Evolutionary conservation across 2,113 vertebrate species (phyloP).

Genomic region (Pica pica): DNA sequence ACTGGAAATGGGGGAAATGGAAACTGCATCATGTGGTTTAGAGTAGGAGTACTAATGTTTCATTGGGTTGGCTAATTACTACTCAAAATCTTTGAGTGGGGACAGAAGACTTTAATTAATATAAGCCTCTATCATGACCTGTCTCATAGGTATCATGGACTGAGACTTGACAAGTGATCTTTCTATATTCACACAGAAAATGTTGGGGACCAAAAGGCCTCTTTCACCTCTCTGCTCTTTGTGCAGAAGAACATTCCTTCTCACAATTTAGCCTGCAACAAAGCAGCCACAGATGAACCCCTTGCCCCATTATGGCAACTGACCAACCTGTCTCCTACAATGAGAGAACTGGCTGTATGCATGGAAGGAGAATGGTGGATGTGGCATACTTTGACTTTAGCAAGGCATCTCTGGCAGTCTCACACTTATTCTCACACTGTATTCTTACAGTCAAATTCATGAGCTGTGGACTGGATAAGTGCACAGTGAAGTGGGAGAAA

Average conservation of each 20-base stretch:
- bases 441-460: background rate
- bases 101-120: background rate
- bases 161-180: background rate
- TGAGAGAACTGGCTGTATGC: background rate
- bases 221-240: background rate
- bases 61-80: background rate
- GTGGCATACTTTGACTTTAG: background rate
- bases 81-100: background rate
- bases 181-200: background rate
- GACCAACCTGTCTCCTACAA: background rate
- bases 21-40: background rate
- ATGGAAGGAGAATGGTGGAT: background rate
- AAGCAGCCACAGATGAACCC: background rate
- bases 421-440: background rate
- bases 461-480: background rate
- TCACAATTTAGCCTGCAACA: background rate
- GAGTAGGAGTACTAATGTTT: background rate
- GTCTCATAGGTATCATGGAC: accelerated
- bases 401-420: background rate
- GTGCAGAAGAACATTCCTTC: background rate
- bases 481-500: background rate
- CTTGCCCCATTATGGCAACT: background rate
- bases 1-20: background rate
- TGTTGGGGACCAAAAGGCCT: background rate
- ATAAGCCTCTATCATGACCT: background rate